Percentiles rank a stretch among this genome's conserved stretches.
phyloP scores from a whole-genome alignment of 2,113 vertebrate species.

The Albula glossodonta region DNA sequence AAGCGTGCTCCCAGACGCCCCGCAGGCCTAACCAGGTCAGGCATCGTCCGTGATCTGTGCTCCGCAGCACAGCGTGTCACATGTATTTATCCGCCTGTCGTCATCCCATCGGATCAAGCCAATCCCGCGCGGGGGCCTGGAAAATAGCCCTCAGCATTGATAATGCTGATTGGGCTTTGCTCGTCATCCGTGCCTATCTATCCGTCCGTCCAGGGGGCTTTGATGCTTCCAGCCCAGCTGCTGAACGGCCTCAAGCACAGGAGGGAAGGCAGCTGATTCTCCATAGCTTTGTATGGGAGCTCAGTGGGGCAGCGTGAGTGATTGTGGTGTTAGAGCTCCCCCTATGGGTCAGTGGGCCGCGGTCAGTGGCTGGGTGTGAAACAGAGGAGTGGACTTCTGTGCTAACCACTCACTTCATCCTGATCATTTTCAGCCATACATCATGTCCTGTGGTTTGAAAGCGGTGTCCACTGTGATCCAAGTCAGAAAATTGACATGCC shows the following conservation, averaged over 20 bases:
- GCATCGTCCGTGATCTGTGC: slow-evolving; percentile 11
- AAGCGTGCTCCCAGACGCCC: neutral
- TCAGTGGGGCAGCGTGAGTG: neutral
- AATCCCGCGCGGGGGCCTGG: neutral
- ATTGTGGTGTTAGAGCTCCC: slow-evolving; percentile 71
- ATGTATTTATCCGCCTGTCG: slow-evolving; percentile 16
- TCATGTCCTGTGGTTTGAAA: too few relatives aligned
- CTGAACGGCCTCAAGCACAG: neutral
- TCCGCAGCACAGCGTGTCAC: neutral
- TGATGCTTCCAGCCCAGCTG: neutral
- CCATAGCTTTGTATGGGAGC: neutral
- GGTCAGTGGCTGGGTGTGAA: slow-evolving; percentile 38
- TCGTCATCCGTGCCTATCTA: neutral
- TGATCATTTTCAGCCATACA: too few relatives aligned
- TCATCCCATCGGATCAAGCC: neutral
- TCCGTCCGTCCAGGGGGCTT: neutral
- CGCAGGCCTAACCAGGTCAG: slow-evolving; percentile 20
- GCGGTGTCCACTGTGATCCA: too few relatives aligned
- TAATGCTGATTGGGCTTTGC: slow-evolving; percentile 1
- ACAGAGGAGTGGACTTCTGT: neutral
- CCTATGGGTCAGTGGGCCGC: slow-evolving; percentile 57
- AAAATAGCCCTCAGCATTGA: neutral
- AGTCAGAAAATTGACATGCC: too few relatives aligned
- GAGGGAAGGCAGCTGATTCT: neutral
- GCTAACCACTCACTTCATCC: too few relatives aligned